These are phyloP conservation scores for Potamarius usumacintae DNA, from an alignment of 2,113 vertebrate genomes.

Conservation along the genomic window DNA sequence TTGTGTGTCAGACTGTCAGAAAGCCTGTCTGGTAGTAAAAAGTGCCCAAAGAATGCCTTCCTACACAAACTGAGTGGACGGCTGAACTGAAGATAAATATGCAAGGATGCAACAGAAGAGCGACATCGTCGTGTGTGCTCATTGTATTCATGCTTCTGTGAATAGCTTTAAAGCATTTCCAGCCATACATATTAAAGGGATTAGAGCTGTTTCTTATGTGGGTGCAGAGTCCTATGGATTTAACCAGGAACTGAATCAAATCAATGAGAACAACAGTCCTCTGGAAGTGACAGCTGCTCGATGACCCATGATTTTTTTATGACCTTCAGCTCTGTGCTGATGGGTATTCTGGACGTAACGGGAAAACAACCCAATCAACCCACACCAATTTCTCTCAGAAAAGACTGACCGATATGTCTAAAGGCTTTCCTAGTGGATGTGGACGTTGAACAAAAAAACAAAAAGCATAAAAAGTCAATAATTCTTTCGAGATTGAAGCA, in stretches of 20 bases:
- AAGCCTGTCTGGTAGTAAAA: neutral
- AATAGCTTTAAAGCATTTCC: conserved; percentile 29
- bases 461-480: neutral
- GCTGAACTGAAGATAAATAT: conserved; percentile 38
- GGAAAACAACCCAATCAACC: neutral
- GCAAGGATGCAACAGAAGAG: conserved; percentile 13
- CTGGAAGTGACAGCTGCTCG: conserved; percentile 31
- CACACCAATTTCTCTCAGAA: conserved; percentile 1
- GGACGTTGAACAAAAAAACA: neutral
- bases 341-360: conserved; percentile 10
- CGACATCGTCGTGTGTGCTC: neutral
- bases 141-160: conserved; percentile 31
- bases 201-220: conserved; percentile 24
- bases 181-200: conserved; percentile 56
- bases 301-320: conserved; percentile 36
- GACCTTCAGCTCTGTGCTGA: conserved; percentile 32
- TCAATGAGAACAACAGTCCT: conserved; percentile 17
- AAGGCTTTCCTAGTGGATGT: neutral
- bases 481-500: neutral
- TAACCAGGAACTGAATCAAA: conserved; percentile 15
- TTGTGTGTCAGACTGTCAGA: conserved; percentile 55
- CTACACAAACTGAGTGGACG: neutral
- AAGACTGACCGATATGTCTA: neutral
- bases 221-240: conserved; percentile 25
- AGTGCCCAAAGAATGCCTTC: neutral